phyloP scores from a whole-genome alignment of 2,113 vertebrate species.

The Oreamnos americanus region DNA sequence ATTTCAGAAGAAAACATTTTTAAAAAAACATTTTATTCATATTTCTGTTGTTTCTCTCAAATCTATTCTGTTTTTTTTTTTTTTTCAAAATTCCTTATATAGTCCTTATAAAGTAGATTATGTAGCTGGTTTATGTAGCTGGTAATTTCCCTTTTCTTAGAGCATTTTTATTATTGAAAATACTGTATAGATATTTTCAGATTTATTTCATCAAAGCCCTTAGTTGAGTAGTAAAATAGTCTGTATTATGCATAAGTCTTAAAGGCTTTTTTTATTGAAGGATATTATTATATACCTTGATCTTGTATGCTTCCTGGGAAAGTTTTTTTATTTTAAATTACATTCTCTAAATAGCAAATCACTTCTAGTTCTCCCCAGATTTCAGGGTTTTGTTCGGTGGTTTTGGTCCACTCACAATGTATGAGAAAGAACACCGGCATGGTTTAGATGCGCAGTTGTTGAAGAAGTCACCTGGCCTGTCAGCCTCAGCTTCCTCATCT shows the following conservation, averaged over 20 bases:
- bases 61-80: not conserved
- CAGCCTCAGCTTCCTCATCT: not conserved
- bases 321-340: constrained; percentile 21
- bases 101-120: not conserved
- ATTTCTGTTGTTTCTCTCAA: not conserved
- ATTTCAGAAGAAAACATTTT: constrained; percentile 15
- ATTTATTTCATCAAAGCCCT: not conserved
- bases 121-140: not conserved
- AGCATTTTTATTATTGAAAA: not conserved
- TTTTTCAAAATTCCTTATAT: not conserved
- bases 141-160: not conserved
- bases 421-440: not conserved
- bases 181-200: not conserved
- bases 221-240: not conserved
- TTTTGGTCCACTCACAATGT: not conserved
- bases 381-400: not conserved
- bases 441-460: not conserved
- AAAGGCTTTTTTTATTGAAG: constrained; percentile 1
- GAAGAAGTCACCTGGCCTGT: not conserved
- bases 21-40: not conserved
- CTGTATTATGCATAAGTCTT: not conserved
- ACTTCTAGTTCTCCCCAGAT: not conserved
- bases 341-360: not conserved
- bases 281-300: not conserved
- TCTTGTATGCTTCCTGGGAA: not conserved